Evolutionary conservation across 2,888 invertebrate genomes (phyloP).

Genomic region (Scaptomyza caliginosa): DNA sequence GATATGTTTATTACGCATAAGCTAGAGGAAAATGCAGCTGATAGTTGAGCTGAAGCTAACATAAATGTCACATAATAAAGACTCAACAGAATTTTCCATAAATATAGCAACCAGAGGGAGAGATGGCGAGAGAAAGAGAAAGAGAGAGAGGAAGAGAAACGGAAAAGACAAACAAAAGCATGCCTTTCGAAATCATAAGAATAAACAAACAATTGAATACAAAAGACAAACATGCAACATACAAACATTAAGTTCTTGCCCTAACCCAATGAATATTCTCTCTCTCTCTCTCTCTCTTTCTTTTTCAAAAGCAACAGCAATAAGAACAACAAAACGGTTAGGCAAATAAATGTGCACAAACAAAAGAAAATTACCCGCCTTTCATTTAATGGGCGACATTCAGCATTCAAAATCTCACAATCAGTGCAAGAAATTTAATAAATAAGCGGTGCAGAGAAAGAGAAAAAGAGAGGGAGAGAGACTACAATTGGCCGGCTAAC

Average conservation of each 20-base stretch:
- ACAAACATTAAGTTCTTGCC: conserved; percentile 16
- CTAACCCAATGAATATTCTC: conserved; percentile 38
- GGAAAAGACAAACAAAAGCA: conserved; percentile 42
- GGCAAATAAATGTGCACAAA: conserved; percentile 55
- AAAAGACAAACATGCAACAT: conserved; percentile 9
- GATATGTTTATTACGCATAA: conserved; percentile 36
- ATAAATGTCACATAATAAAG: conserved; percentile 51
- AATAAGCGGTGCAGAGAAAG: conserved; percentile 17
- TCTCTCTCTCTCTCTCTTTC: no score
- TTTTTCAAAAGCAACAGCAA: conserved; percentile 3
- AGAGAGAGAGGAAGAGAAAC: neutral
- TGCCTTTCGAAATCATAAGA: conserved; percentile 26
- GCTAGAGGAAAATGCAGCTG: conserved; percentile 15
- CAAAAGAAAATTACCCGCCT: conserved; percentile 58
- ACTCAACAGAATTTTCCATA: conserved; percentile 13
- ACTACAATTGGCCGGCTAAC: conserved; percentile 35
- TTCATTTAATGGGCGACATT: conserved; percentile 27
- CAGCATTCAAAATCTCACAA: conserved; percentile 45
- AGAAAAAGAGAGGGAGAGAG: neutral
- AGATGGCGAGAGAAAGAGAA: neutral
- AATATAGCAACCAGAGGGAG: no score
- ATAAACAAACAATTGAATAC: conserved; percentile 48
- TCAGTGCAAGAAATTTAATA: conserved; percentile 59
- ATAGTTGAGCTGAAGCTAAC: conserved; percentile 35
- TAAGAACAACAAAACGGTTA: conserved; percentile 29